Base-by-base conservation (phyloP, 2,113 vertebrate species). In the Aepyceros melampus region DNA sequence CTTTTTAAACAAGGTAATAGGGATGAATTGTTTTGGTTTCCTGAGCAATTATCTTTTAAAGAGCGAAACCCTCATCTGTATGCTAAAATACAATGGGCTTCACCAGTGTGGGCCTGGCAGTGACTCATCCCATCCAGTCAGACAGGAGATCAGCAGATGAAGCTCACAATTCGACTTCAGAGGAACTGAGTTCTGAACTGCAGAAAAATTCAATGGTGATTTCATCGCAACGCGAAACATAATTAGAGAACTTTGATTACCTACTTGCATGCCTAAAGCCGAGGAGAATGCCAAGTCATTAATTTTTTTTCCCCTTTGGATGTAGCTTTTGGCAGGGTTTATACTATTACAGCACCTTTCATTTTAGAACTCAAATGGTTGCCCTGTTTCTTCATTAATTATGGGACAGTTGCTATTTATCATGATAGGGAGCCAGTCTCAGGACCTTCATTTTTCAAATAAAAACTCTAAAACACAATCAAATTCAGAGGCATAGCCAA, bases 371-470 rank as follows among this genome's bases (percentile, higher is more conserved):
- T 82, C 93, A 83, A 90, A 97, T 29, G 31, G 7, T 45, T 84
- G 85, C 43, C 92, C 29, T 7, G 33, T 81, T 90, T 94, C 36
- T 94, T 89, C 85, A 94, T 92, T 89, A 97, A 82, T 90, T 83
- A 94, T 36, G 10, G 33, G 71, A 94, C 15, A 21, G 89, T 83
- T 95, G 60, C 31, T 97, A 36, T 96, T 79, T 83, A 87, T 83
- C 89, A 93, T 64, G 78, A 94, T 47, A 82, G 45, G 85, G 33
- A 93, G 31, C 43, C 76, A 94, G 49, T 29, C 86, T 60, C 76
- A 94, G 89, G 96, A 56, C 23, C 40, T 88, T 91, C 85, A 87
- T 92, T 95, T 94, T 96, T 83, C 91, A 95, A 79, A 47, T 31
- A 60, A 49, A 60, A 76, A 5, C 25, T 19, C 7, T 33, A 92